A percentile compares a stretch with the other conserved stretches of the same genome.
phyloP scores from a whole-genome alignment of 53 echinoderm and acorn worm genomes.

The Echinometra lucunter region DNA sequence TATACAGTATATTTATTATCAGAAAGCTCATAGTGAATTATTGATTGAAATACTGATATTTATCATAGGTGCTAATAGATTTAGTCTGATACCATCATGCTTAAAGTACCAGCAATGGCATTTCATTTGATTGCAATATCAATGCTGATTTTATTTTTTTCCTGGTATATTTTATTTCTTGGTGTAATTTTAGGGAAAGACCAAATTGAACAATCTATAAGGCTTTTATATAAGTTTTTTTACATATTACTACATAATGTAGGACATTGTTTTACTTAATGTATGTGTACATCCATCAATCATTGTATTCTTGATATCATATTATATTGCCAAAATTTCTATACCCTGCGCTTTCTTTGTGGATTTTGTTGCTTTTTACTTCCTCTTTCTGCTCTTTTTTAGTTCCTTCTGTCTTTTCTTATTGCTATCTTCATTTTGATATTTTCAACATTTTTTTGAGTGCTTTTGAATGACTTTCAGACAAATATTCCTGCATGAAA shows the following conservation, averaged over 20 bases:
- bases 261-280: not conserved
- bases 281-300: not conserved
- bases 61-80: slow-evolving; percentile 22
- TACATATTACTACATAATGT: not conserved
- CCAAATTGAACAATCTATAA: not conserved
- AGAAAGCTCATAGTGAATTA: not conserved
- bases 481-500: not conserved
- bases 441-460: too few species aligned
- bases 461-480: too few species aligned
- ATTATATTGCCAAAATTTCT: slow-evolving; percentile 19
- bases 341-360: slow-evolving; percentile 30
- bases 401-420: not conserved
- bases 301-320: slow-evolving; percentile 13
- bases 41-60: not conserved
- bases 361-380: not conserved
- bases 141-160: not conserved
- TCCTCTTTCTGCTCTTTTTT: not conserved
- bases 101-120: not conserved
- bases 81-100: not conserved
- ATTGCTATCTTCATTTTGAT: not conserved
- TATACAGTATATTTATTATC: slow-evolving; percentile 5
- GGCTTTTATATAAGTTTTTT: not conserved
- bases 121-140: slow-evolving; percentile 31
- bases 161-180: not conserved
- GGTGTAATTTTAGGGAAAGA: not conserved